These are phyloP conservation scores for Myathropa florea DNA, from an alignment of 2,888 invertebrate species.

Conservation along the genomic window DNA sequence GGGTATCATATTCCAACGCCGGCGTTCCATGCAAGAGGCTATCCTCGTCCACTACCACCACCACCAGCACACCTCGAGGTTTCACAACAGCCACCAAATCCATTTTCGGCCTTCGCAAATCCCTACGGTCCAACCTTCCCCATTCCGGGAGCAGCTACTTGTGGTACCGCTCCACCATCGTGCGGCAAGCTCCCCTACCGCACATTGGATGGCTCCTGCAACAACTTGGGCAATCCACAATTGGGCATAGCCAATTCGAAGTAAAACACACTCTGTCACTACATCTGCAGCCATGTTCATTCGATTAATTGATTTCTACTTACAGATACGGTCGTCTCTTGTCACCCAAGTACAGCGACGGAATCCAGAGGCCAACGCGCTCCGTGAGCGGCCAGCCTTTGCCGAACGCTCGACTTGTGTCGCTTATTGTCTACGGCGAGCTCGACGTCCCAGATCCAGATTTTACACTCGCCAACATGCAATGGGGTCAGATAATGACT, in stretches of 20 bases:
- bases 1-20: slow-evolving; percentile 36
- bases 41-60: slow-evolving; percentile 45
- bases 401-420: slow-evolving; percentile 87
- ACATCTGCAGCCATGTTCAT: neutral
- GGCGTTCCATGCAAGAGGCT: slow-evolving; percentile 31
- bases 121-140: slow-evolving; percentile 75
- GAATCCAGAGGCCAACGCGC: slow-evolving; percentile 83
- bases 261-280: slow-evolving; percentile 42
- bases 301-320: slow-evolving; percentile 19
- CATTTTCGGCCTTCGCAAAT: slow-evolving; percentile 72
- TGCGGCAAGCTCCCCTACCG: slow-evolving; percentile 83
- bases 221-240: slow-evolving; percentile 91
- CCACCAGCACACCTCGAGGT: slow-evolving; percentile 57
- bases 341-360: slow-evolving; percentile 81
- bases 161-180: slow-evolving; percentile 75
- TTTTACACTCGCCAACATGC: slow-evolving; percentile 87
- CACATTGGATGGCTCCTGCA: slow-evolving; percentile 95
- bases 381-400: slow-evolving; percentile 85
- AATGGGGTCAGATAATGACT: slow-evolving; percentile 84
- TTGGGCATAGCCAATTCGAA: slow-evolving; percentile 90
- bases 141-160: slow-evolving; percentile 74
- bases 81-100: slow-evolving; percentile 75
- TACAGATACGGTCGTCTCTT: slow-evolving; percentile 80
- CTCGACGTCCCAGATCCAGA: slow-evolving; percentile 86
- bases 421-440: slow-evolving; percentile 87